These are phyloP conservation scores for Caenorhabditis sp. DNA, from an alignment of 2,888 invertebrate genomes.

Conservation along the genomic window DNA sequence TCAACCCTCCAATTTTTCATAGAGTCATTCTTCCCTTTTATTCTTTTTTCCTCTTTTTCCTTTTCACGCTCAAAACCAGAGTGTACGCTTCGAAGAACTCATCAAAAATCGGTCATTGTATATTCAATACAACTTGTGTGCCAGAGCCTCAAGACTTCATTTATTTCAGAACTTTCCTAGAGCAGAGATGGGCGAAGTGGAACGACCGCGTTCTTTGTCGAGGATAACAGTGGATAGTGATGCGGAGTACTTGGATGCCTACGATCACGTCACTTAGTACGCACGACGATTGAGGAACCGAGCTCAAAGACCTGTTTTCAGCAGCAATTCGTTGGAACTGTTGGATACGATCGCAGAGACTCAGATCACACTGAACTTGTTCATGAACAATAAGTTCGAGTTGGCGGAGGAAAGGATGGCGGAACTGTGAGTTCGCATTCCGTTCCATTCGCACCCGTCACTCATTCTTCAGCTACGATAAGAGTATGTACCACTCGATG, in stretches of 20 bases:
- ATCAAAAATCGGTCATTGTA: slow-evolving; percentile 37
- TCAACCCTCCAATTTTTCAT: too few relatives aligned
- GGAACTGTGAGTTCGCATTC: slow-evolving; percentile 84
- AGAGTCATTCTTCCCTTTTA: too few relatives aligned
- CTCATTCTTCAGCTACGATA: slow-evolving; percentile 84
- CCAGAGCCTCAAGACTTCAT: background rate
- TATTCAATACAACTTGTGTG: slow-evolving; percentile 30
- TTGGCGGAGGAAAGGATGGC: slow-evolving; percentile 87
- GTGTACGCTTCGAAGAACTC: slow-evolving; percentile 9
- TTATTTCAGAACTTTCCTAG: too few relatives aligned
- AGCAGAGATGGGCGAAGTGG: slow-evolving; percentile 57
- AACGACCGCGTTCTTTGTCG: slow-evolving; percentile 59
- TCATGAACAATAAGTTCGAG: slow-evolving; percentile 92
- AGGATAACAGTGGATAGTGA: slow-evolving; percentile 61
- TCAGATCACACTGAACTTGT: slow-evolving; percentile 87
- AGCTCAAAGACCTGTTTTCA: slow-evolving; percentile 43
- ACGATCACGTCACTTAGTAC: slow-evolving; percentile 69
- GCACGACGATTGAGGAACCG: slow-evolving; percentile 13
- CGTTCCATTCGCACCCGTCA: background rate
- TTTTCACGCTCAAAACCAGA: too few relatives aligned
- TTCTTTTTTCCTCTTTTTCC: too few relatives aligned
- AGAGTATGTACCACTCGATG: slow-evolving; percentile 92
- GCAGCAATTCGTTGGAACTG: slow-evolving; percentile 80
- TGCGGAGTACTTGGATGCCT: slow-evolving; percentile 68
- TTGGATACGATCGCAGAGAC: slow-evolving; percentile 86